Percentiles rank a stretch among this genome's conserved stretches.
phyloP scores from a whole-genome alignment of 2,797 vertebrate species.

The Etheostoma nigrum region DNA sequence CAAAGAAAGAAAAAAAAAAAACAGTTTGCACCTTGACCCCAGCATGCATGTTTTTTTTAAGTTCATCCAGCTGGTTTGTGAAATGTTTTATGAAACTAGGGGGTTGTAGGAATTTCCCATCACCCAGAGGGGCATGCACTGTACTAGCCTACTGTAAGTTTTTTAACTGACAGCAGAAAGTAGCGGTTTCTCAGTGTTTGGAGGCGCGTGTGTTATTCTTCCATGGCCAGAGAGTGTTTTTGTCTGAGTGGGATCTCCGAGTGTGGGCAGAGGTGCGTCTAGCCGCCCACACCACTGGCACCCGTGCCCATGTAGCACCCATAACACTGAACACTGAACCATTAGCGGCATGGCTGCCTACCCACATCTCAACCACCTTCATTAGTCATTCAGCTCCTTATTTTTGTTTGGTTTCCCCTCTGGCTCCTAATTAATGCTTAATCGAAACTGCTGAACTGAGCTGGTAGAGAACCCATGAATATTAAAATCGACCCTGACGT shows the following conservation, averaged over 20 bases:
- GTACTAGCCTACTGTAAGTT: slow-evolving; percentile 30
- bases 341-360: slow-evolving; percentile 90
- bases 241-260: slow-evolving; percentile 67
- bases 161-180: slow-evolving; percentile 35
- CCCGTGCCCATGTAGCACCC: slow-evolving; percentile 84
- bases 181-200: slow-evolving; percentile 47
- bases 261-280: slow-evolving; percentile 82
- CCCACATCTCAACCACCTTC: slow-evolving; percentile 94
- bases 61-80: slow-evolving; percentile 47
- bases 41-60: slow-evolving; percentile 30
- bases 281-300: slow-evolving; percentile 88
- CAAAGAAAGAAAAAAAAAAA: neutral
- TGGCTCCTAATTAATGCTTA: slow-evolving; percentile 99
- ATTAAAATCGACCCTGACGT: slow-evolving; percentile 99
- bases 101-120: slow-evolving; percentile 53
- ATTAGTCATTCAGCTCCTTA: slow-evolving; percentile 99
- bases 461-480: slow-evolving; percentile 99
- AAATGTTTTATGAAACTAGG: slow-evolving; percentile 27
- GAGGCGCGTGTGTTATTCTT: slow-evolving; percentile 41
- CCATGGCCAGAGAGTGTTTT: slow-evolving; percentile 53
- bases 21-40: slow-evolving; percentile 28
- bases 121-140: slow-evolving; percentile 48
- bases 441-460: slow-evolving; percentile 99
- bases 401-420: slow-evolving; percentile 99
- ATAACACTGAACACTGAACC: slow-evolving; percentile 87